These are phyloP conservation scores for Eulemur albifrons DNA, from an alignment of 2,797 vertebrate genomes.

Conservation along the genomic window DNA sequence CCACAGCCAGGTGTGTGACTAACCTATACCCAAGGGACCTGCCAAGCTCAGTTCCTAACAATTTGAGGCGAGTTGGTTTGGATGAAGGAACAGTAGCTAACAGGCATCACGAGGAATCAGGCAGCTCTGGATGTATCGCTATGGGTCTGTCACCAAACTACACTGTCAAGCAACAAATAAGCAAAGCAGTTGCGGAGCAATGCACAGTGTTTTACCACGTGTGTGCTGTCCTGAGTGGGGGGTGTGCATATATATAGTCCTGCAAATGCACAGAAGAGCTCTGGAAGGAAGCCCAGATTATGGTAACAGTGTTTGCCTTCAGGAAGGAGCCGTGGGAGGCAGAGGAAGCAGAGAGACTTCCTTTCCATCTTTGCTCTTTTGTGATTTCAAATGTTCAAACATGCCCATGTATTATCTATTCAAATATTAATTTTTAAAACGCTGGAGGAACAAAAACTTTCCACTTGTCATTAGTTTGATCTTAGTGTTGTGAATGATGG, in stretches of 20 bases:
- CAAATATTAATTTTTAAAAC: conserved; percentile 3
- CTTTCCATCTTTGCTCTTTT: background rate
- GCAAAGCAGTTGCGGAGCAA: background rate
- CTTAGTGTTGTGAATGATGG: background rate
- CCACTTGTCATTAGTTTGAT: background rate
- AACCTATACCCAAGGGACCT: background rate
- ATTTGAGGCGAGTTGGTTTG: background rate
- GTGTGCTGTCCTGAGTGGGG: background rate
- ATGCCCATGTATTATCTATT: background rate
- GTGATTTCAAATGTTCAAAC: background rate
- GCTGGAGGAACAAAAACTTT: background rate
- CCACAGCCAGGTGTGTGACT: background rate
- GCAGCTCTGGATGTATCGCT: background rate
- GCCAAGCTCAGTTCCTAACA: too few relatives aligned
- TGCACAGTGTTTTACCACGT: too few relatives aligned
- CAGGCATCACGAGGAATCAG: background rate
- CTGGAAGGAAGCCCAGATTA: background rate
- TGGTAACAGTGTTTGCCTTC: background rate
- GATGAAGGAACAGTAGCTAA: background rate
- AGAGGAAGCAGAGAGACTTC: background rate
- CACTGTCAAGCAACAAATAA: background rate
- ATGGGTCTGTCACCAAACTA: background rate
- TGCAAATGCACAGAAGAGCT: background rate
- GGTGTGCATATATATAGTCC: too few relatives aligned
- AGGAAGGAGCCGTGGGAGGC: background rate